Evolutionary conservation across 2,113 vertebrate species (phyloP).

Genomic region (Chaenocephalus aceratus): DNA sequence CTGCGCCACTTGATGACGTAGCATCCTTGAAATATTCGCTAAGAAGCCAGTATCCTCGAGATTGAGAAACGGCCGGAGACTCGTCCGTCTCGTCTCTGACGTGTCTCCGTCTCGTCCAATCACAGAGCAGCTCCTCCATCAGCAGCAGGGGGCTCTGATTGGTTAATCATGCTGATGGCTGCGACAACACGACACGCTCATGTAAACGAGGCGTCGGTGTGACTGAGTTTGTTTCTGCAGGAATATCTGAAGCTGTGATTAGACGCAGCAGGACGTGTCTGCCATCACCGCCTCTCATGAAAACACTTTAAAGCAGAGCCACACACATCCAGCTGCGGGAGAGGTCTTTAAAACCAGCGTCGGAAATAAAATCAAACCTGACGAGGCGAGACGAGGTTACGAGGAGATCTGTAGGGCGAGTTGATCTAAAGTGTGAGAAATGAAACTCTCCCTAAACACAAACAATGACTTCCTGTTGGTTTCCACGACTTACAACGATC

Average conservation of each 20-base stretch:
- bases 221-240: not conserved
- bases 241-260: not conserved
- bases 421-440: no score
- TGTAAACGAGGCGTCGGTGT: not conserved
- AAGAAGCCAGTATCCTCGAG: no score
- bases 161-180: not conserved
- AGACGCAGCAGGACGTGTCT: slow-evolving; percentile 10
- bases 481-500: no score
- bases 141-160: not conserved
- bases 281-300: not conserved
- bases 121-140: not conserved
- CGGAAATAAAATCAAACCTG: no score
- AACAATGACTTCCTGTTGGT: no score
- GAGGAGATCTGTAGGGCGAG: no score
- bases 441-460: no score
- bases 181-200: not conserved
- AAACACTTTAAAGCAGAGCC: not conserved
- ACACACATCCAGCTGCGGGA: no score
- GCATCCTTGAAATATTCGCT: no score
- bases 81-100: not conserved
- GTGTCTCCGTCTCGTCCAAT: slow-evolving; percentile 5
- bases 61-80: not conserved
- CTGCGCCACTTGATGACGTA: no score
- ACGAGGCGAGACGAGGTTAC: no score
- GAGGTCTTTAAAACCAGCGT: no score